Base-by-base conservation (phyloP, 2,113 vertebrate genomes). In the Microcebus tavaratra region DNA sequence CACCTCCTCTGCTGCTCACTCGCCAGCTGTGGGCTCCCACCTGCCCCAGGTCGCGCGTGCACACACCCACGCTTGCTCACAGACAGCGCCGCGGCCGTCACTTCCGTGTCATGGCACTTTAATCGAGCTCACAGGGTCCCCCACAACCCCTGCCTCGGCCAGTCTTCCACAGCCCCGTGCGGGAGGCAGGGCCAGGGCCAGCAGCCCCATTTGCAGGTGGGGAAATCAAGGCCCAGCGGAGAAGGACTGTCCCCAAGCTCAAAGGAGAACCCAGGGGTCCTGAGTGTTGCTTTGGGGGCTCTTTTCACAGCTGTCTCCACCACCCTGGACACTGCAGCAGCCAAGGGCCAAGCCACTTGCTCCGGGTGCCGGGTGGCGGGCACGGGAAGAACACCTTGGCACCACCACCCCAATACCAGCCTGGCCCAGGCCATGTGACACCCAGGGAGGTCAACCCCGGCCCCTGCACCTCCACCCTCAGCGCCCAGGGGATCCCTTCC, bases 111-210 rank as follows among this genome's bases (percentile, higher is more conserved):
- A 29, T 6, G 50, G 65, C 85, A 48, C 86, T 98, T 97, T 97
- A 97, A 95, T 98, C 95, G 53, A 45, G 91, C 87, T 80, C 93
- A 91, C 6, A 65, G 73, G 17, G 90, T 94, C 93, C 42, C 93
- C 83, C 18, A 48, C 55, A 20, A 50, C 78, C 73, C 6, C 8
- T 36, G 31, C 57, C 36, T 50, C 1, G 17, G 84, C 75, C 86
- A 20, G 82, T 68, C 65, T 88, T 89, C 89, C 14, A 45, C 15
- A 83, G 78, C 50, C 76, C 84, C 34, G 55, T 57, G 84, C 95
- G 91, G 72, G 68, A 91, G 91, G 88, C 76, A 45, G 59, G 57
- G 91, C 79, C 76, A 84, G 53, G 63, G 53, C 50, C 11, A 29
- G 72, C 34, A 48, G 15, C 31, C 45, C 70, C 55, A 6, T 68